Conservation (phyloP, 2,888 invertebrate species). For the Scaptomyza polygonia region DNA sequence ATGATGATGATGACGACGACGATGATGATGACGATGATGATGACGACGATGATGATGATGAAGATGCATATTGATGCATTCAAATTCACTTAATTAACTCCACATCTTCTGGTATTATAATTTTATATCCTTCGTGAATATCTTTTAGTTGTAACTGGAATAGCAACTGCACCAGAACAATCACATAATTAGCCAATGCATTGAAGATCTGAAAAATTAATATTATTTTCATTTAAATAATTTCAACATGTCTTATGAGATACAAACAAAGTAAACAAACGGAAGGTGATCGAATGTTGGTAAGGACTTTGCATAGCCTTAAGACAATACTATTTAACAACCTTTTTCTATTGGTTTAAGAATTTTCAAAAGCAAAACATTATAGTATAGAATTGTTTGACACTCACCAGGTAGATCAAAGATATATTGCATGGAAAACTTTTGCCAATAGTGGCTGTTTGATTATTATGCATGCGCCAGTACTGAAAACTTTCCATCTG, state of each 20-base stretch:
- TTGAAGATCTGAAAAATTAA: constrained; percentile 64
- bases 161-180: constrained; percentile 80
- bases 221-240: neutral
- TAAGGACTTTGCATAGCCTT: too few species aligned
- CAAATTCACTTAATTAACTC: constrained; percentile 33
- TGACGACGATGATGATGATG: too few species aligned
- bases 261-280: neutral
- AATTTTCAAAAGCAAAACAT: too few species aligned
- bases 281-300: too few species aligned
- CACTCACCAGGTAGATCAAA: constrained; percentile 72
- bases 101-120: constrained; percentile 50
- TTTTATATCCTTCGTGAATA: constrained; percentile 8
- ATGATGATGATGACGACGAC: too few species aligned
- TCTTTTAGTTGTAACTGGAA: constrained; percentile 71
- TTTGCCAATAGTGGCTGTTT: constrained; percentile 67
- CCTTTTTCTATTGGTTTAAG: neutral
- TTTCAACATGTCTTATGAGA: neutral
- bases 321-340: too few species aligned
- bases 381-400: too few species aligned
- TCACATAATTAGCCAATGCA: constrained; percentile 77
- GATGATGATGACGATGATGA: too few species aligned
- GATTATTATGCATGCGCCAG: constrained; percentile 70
- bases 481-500: constrained; percentile 56
- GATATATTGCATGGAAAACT: constrained; percentile 58
- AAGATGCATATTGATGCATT: too few species aligned